phyloP scores from a whole-genome alignment of 2,113 vertebrate genomes.

The Buteo buteo region DNA sequence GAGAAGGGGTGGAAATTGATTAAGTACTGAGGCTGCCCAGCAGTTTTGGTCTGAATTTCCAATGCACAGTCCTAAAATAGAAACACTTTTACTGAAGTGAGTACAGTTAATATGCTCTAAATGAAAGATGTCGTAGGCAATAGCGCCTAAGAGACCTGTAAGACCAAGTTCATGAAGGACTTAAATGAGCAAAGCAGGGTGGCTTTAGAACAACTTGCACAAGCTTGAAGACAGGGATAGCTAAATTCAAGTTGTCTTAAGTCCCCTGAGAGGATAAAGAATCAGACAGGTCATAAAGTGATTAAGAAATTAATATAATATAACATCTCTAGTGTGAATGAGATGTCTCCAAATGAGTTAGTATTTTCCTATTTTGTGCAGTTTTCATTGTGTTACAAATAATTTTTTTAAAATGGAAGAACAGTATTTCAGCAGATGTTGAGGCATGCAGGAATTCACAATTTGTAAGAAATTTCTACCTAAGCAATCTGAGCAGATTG shows the following conservation, averaged over 20 bases:
- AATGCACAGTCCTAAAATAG: neutral
- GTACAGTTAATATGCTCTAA: neutral
- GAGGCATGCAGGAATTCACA: neutral
- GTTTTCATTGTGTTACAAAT: neutral
- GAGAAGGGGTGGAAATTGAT: neutral
- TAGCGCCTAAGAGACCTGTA: neutral
- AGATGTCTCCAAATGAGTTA: neutral
- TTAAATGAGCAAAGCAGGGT: neutral
- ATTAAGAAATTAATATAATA: neutral
- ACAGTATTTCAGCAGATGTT: neutral
- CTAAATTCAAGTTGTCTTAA: neutral
- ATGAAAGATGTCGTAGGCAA: neutral
- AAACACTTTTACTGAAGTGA: neutral
- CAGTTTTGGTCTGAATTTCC: neutral
- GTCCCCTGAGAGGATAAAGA: neutral
- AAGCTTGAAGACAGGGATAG: neutral
- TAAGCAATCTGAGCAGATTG: neutral
- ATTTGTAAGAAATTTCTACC: neutral
- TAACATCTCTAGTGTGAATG: neutral
- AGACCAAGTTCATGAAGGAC: neutral
- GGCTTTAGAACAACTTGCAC: neutral
- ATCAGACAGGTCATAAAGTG: neutral
- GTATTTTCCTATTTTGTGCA: neutral
- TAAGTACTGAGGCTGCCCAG: neutral
- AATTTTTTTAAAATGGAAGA: neutral